Base-by-base conservation (phyloP, 1,140 invertebrate species). In the Pseudomyrmex cubaensis region DNA sequence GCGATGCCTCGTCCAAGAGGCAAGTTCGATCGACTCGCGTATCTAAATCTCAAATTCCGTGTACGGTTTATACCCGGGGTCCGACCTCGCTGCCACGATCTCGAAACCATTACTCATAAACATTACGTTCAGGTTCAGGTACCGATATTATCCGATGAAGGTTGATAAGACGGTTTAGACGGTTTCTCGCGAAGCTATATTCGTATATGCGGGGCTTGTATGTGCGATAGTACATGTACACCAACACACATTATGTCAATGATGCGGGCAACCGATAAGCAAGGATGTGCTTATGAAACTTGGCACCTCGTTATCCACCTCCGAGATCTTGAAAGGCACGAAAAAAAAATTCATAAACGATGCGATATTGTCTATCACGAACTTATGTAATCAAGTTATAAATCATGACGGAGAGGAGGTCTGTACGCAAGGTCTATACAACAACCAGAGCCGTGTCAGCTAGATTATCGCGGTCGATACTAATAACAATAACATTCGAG, bases 1-100 rank as follows among this genome's bases (percentile, higher is more conserved):
- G 66, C 84, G 75, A 82, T 85, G 83, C 35, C 35, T 84, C 86
- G 83, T 85, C 63, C 73, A 22, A 22, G 20, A 57, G 22, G 77
- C 62, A 82, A 84, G 84, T 88, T 89, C 78, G 89, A 82, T 84
- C 35, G 35, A 84, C 82, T 82, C 87, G 85, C 87, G 85, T 88
- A 88, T 89, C 85, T 83, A 85, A 90, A 91, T 91, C 90, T 91
- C 70, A 87, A 89, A 91, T 91, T 88, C 88, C 85, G 78, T 84
- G 83, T 84, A 90, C 83, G 90, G 90, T 91, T 91, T 84, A 91
- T 25, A 25, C 3, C 62, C 83, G 69, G 84, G 76, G 76, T 25
- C 64, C 84, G 85, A 88, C 88, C 90, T 73, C 61, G 59, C 77
- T 76, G 85, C 88, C 90, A 87, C 90, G 87, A 91, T 91, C 90